Conservation (phyloP, 2,888 invertebrate genomes). For the Noctua comes region DNA sequence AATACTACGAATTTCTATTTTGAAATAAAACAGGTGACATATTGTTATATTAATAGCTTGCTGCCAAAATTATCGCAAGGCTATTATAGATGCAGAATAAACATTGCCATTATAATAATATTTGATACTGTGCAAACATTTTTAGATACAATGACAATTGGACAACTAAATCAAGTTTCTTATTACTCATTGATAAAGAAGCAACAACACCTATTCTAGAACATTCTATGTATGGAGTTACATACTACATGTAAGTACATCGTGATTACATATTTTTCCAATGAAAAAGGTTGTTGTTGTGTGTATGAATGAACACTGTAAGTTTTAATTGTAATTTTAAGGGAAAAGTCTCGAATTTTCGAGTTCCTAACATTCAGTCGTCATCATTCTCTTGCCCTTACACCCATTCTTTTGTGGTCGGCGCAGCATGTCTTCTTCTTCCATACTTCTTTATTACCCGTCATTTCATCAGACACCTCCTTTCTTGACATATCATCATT, state of each 20-base stretch:
- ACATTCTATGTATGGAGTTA: not conserved
- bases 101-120: conserved; percentile 38
- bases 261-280: not conserved
- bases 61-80: conserved; percentile 28
- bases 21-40: conserved; percentile 16
- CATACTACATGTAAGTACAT: not conserved
- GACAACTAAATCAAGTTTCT: conserved; percentile 12
- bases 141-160: conserved; percentile 19
- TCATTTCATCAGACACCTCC: no score
- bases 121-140: conserved; percentile 22
- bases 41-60: conserved; percentile 46
- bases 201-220: no score
- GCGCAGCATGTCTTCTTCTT: no score
- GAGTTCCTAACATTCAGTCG: not conserved
- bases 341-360: not conserved
- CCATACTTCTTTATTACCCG: no score
- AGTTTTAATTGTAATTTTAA: not conserved
- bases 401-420: no score
- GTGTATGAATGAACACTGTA: not conserved
- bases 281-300: not conserved
- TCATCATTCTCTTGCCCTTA: no score
- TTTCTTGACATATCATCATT: no score
- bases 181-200: conserved; percentile 25
- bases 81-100: conserved; percentile 21
- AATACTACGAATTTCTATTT: conserved; percentile 7